Percentiles rank a stretch among this genome's conserved stretches.
These are phyloP conservation scores for Poecilia wingei DNA, from an alignment of 2,797 vertebrate species.

Conservation along the genomic window DNA sequence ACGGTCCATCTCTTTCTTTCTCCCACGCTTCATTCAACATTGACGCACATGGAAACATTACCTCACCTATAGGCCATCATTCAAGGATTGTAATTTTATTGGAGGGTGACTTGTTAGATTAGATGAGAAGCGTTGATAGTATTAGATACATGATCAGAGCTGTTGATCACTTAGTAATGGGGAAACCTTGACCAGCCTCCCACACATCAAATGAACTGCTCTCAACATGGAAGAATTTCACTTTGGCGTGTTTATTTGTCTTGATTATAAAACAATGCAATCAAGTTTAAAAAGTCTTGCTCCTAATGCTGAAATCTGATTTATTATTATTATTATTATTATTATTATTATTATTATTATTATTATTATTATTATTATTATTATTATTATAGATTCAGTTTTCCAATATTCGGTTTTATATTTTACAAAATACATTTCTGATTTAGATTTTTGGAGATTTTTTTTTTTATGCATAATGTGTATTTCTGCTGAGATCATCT, in stretches of 20 bases:
- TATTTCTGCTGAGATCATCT: neutral
- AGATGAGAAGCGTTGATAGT: conserved; percentile 41
- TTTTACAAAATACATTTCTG: neutral
- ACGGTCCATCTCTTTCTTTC: conserved; percentile 2
- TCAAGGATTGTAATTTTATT: conserved; percentile 57
- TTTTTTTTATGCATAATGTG: neutral
- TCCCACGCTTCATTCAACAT: conserved; percentile 3
- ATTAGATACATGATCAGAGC: conserved; percentile 34
- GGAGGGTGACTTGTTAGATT: conserved; percentile 51
- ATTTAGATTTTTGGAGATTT: neutral
- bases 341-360: neutral
- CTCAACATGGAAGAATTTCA: neutral
- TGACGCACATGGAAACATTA: neutral
- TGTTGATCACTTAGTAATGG: conserved; percentile 65
- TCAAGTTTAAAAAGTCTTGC: neutral
- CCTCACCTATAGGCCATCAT: conserved; percentile 39
- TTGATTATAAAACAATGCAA: neutral
- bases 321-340: neutral
- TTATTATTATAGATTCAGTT: neutral
- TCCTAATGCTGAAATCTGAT: neutral
- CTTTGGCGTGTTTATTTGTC: neutral
- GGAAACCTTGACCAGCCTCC: conserved; percentile 29
- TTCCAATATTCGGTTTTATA: neutral
- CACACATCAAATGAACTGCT: neutral
- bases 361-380: neutral